Percentiles rank a stretch among this genome's conserved stretches.
Conservation (phyloP, 2,888 invertebrate species). For the Phorcus lineatus region DNA sequence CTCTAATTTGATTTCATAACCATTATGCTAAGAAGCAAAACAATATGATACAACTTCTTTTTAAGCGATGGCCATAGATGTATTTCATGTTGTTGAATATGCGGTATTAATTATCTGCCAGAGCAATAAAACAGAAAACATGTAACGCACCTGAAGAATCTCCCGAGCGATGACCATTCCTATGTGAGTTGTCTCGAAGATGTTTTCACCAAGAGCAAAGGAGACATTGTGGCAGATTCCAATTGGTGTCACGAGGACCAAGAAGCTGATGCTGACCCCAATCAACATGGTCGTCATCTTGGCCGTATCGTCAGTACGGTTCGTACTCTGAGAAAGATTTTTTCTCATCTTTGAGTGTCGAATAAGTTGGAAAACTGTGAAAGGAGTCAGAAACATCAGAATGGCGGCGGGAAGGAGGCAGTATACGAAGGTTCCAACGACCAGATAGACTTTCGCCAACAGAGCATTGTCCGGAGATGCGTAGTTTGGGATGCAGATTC, state of each 20-base stretch:
- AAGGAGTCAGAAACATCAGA: neutral
- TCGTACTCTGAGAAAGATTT: slow-evolving; percentile 6
- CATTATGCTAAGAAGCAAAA: no score
- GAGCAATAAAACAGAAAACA: no score
- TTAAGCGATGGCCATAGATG: no score
- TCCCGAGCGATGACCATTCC: slow-evolving; percentile 50
- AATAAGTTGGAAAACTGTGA: slow-evolving; percentile 30
- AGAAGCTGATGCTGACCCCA: slow-evolving; percentile 30
- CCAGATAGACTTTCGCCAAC: slow-evolving; percentile 38
- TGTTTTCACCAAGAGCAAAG: slow-evolving; percentile 21
- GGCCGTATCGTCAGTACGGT: slow-evolving; percentile 28
- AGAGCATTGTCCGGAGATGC: slow-evolving; percentile 34
- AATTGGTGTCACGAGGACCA: slow-evolving; percentile 33
- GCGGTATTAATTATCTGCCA: no score
- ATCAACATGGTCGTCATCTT: slow-evolving; percentile 56
- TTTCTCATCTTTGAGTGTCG: slow-evolving; percentile 28
- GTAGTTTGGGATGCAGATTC: slow-evolving; percentile 46
- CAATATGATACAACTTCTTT: no score
- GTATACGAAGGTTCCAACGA: slow-evolving; percentile 28
- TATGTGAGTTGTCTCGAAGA: slow-evolving; percentile 48
- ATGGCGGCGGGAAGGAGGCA: slow-evolving; percentile 21
- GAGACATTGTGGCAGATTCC: slow-evolving; percentile 23
- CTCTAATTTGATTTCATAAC: no score
- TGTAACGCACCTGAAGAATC: neutral
- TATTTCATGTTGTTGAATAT: no score